Evolutionary conservation across 2,888 invertebrate genomes (phyloP).

Genomic region (Oxystoma pomonae): DNA sequence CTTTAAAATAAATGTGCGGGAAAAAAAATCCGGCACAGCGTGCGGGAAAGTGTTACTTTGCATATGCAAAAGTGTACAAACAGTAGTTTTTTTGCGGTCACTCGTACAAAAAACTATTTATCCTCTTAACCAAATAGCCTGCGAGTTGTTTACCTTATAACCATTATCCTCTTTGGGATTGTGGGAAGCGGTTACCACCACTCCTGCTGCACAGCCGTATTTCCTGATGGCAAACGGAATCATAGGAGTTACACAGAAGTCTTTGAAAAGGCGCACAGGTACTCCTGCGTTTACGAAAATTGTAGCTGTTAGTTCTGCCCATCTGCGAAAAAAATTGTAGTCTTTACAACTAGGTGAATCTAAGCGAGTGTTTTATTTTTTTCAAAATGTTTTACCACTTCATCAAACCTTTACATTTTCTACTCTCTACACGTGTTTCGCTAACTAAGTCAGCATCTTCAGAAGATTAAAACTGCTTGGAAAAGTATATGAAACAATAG

Average conservation of each 20-base stretch:
- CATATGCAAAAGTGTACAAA: background rate
- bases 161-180: conserved; percentile 96
- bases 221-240: conserved; percentile 80
- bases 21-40: too few species aligned
- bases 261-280: conserved; percentile 72
- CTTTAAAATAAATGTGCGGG: too few species aligned
- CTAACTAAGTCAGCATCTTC: too few species aligned
- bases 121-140: background rate
- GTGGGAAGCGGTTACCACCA: conserved; percentile 99
- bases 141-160: conserved; percentile 82
- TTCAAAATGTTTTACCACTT: too few species aligned
- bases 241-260: conserved; percentile 87
- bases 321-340: conserved; percentile 56
- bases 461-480: too few species aligned
- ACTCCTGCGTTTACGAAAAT: conserved; percentile 70
- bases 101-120: too few species aligned
- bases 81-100: background rate
- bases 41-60: background rate
- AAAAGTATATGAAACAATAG: too few species aligned
- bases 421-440: too few species aligned
- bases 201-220: conserved; percentile 75
- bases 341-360: too few species aligned
- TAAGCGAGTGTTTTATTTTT: too few species aligned
- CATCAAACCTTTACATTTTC: too few species aligned
- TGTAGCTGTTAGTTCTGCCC: conserved; percentile 82